phyloP scores from a whole-genome alignment of 2,113 vertebrate species.

The Poeciliopsis turrubarensis region DNA sequence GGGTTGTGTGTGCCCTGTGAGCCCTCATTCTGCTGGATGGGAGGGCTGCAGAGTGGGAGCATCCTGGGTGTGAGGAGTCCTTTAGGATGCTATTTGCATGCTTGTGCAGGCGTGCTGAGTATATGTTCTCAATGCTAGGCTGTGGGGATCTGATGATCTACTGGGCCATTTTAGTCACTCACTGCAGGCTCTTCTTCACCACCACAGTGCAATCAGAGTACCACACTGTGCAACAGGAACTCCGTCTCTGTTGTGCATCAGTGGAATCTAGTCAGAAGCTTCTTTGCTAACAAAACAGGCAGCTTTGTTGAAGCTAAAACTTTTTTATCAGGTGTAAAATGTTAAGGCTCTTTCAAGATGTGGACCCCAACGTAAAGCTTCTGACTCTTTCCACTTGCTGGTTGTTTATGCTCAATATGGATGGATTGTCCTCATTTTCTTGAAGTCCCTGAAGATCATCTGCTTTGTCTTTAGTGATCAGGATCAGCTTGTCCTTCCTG shows the following conservation, averaged over 20 bases:
- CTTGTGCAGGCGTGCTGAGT: background rate
- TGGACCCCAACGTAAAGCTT: background rate
- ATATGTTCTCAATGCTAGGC: background rate
- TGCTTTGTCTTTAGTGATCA: no score
- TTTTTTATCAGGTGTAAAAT: background rate
- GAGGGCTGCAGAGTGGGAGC: background rate
- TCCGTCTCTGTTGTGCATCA: no score
- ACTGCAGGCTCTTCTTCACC: background rate
- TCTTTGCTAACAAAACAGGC: no score
- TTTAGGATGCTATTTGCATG: background rate
- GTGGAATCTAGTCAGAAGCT: no score
- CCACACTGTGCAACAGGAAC: background rate
- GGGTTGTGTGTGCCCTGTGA: background rate
- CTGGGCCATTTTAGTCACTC: background rate
- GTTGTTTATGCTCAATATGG: no score
- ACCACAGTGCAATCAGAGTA: background rate
- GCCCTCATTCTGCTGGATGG: background rate
- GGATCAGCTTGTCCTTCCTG: no score
- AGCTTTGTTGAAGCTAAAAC: no score
- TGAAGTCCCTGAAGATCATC: no score
- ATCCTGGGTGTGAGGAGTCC: background rate
- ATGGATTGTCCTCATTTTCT: no score
- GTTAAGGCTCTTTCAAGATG: background rate
- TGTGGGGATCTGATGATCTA: background rate
- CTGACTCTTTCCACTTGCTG: background rate